Evolutionary conservation across 2,888 invertebrate genomes (phyloP).

Genomic region (Schizaphis graminum): DNA sequence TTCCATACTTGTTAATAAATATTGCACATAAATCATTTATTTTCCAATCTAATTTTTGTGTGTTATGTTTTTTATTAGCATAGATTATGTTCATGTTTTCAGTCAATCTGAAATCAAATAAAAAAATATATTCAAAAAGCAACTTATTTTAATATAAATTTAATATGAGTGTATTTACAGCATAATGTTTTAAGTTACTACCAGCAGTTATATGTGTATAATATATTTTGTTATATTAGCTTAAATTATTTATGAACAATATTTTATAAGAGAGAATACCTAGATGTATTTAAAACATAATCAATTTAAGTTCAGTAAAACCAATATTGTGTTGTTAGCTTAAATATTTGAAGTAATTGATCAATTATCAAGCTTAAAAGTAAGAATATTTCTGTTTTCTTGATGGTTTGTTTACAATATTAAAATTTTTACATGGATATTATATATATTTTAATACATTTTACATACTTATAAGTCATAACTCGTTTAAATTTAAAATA

Average conservation of each 20-base stretch:
- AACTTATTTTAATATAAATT: not conserved
- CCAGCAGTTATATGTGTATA: not conserved
- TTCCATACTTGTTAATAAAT: slow-evolving; percentile 72
- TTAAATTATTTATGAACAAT: not conserved
- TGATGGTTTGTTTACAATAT: not conserved
- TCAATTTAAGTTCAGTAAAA: not conserved
- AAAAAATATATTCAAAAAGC: not conserved
- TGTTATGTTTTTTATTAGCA: slow-evolving; percentile 52
- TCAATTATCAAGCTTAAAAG: not conserved
- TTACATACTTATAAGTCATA: not conserved
- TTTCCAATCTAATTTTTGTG: slow-evolving; percentile 72
- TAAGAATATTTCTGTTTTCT: not conserved
- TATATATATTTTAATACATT: not conserved
- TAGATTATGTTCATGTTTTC: slow-evolving; percentile 43
- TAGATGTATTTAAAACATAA: not conserved
- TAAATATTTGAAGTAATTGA: not conserved
- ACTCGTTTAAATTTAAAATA: not conserved
- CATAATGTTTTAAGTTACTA: not conserved
- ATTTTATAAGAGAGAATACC: not conserved
- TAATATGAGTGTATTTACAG: not conserved
- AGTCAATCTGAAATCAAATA: slow-evolving; percentile 50
- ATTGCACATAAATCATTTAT: slow-evolving; percentile 74
- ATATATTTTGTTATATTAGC: not conserved
- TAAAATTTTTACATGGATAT: not conserved
- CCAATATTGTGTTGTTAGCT: not conserved